A percentile compares a stretch with the other conserved stretches of the same genome.
These are phyloP conservation scores for Dasyornis broadbenti DNA, from an alignment of 2,113 vertebrate species.

Conservation along the genomic window DNA sequence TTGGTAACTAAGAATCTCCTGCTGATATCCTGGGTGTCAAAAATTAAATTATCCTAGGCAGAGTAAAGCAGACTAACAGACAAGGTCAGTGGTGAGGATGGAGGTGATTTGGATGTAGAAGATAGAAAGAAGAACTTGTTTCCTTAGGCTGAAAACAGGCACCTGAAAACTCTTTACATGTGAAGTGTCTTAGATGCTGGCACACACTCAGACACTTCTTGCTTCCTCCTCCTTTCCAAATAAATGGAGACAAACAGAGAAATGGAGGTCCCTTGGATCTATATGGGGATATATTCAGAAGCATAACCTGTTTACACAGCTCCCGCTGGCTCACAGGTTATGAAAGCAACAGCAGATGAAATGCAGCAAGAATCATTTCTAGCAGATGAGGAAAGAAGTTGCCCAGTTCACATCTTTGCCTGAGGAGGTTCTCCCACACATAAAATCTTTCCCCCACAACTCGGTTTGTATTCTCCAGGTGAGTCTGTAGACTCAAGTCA, in stretches of 20 bases:
- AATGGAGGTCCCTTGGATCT: neutral
- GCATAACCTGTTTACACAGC: neutral
- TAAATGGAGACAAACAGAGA: neutral
- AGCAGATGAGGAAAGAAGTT: neutral
- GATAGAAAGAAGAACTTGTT: neutral
- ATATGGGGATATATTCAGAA: neutral
- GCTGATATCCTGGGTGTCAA: neutral
- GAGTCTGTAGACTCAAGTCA: neutral
- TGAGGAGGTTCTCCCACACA: neutral
- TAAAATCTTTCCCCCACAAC: rapidly evolving
- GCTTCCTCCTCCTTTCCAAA: neutral
- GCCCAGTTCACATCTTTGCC: neutral
- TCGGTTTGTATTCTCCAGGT: neutral
- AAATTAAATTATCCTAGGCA: neutral
- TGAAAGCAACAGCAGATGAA: neutral
- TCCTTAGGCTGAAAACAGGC: neutral
- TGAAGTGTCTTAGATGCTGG: neutral
- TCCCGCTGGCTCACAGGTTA: neutral
- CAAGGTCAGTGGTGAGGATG: neutral
- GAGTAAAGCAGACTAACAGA: neutral
- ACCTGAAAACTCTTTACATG: neutral
- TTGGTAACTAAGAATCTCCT: neutral
- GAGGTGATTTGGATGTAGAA: neutral
- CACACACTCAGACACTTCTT: neutral
- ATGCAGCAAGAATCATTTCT: neutral